Evolutionary conservation across 2,797 vertebrate genomes (phyloP).

Genomic region (Pangasius djambal): DNA sequence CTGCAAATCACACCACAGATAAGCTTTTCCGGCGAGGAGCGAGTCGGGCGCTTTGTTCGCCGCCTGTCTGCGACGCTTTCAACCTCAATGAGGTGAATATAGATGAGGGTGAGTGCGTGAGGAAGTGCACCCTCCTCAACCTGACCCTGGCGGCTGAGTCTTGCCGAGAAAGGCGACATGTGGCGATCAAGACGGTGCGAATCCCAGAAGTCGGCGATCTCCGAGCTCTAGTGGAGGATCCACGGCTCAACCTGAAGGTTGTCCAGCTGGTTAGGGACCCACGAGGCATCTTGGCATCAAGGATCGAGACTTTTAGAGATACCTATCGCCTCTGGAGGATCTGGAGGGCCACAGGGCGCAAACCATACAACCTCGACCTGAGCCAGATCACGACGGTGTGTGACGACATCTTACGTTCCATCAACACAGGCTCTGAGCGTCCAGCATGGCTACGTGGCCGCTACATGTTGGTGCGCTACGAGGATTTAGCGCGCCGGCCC

Average conservation of each 20-base stretch:
- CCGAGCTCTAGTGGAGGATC: slow-evolving; percentile 86
- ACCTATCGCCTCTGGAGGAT: slow-evolving; percentile 91
- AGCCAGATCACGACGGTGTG: slow-evolving; percentile 87
- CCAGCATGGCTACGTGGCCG: slow-evolving; percentile 87
- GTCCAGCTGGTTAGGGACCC: slow-evolving; percentile 91
- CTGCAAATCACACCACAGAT: slow-evolving; percentile 86
- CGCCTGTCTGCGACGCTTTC: slow-evolving; percentile 80
- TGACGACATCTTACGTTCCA: slow-evolving; percentile 87
- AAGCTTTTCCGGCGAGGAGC: slow-evolving; percentile 89
- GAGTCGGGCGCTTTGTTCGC: slow-evolving; percentile 86
- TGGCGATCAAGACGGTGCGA: slow-evolving; percentile 90
- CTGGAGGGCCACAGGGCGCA: slow-evolving; percentile 88
- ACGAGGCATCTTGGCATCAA: slow-evolving; percentile 86
- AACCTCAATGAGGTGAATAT: slow-evolving; percentile 71
- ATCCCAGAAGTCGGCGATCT: slow-evolving; percentile 86
- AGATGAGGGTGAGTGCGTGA: slow-evolving; percentile 88
- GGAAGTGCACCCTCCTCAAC: slow-evolving; percentile 84
- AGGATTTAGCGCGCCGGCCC: slow-evolving; percentile 89
- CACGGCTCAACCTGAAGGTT: slow-evolving; percentile 87
- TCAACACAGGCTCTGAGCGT: slow-evolving; percentile 80
- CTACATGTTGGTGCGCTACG: slow-evolving; percentile 91
- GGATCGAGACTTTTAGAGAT: slow-evolving; percentile 90
- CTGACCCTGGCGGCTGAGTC: slow-evolving; percentile 81
- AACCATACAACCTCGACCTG: slow-evolving; percentile 87
- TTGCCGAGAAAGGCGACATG: slow-evolving; percentile 81